Conservation (phyloP, 2,797 vertebrate species). For the Betta splendens region DNA sequence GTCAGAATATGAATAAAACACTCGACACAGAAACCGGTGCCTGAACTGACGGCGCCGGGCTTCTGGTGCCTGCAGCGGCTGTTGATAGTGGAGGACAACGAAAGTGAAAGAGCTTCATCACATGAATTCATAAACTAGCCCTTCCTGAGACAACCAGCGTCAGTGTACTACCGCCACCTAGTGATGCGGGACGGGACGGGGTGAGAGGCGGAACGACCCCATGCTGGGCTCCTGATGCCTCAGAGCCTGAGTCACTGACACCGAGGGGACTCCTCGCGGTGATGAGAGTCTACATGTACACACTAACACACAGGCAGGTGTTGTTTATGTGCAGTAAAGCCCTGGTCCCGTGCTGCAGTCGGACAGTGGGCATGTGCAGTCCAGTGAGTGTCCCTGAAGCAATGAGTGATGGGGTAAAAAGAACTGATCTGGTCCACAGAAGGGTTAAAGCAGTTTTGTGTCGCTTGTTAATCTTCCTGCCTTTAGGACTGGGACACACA, state of each 20-base stretch:
- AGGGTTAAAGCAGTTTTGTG: constrained; percentile 6
- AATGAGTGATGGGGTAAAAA: no score
- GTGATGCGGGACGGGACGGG: no score
- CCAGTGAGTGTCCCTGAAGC: no score
- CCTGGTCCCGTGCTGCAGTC: no score
- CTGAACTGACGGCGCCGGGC: not conserved
- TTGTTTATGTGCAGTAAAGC: not conserved
- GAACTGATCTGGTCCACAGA: no score
- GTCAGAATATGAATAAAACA: not conserved
- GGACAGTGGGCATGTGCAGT: no score
- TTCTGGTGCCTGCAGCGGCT: not conserved
- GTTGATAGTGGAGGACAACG: not conserved
- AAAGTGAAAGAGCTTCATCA: constrained; percentile 6
- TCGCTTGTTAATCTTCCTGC: constrained; percentile 1
- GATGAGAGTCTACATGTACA: constrained; percentile 1
- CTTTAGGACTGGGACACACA: constrained; percentile 14
- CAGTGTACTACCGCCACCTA: not conserved
- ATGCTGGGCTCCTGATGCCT: constrained; percentile 60
- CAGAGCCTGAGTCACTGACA: constrained; percentile 63
- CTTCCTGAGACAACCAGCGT: no score
- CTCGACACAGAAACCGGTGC: not conserved
- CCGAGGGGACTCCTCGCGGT: constrained; percentile 51
- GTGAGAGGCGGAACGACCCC: not conserved
- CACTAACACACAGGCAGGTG: not conserved
- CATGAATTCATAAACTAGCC: constrained; percentile 10